These are phyloP conservation scores for Pelusios castaneus DNA, from an alignment of 2,113 vertebrate species.

Conservation along the genomic window DNA sequence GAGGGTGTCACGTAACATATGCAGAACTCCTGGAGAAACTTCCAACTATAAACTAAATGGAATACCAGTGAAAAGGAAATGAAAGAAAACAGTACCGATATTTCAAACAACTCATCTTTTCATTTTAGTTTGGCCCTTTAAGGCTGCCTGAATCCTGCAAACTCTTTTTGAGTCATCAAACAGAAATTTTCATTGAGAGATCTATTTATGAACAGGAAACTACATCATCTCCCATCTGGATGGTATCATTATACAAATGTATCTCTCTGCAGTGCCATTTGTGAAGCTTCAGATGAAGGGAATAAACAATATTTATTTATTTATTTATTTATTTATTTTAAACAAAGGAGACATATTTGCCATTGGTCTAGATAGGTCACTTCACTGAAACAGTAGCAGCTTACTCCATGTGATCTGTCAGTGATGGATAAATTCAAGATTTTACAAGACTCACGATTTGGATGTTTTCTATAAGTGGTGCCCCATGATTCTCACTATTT, in stretches of 20 bases:
- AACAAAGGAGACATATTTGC: not conserved
- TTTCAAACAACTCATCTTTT: not conserved
- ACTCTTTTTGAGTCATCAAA: not conserved
- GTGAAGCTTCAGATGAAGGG: not conserved
- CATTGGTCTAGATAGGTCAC: not conserved
- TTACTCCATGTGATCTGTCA: not conserved
- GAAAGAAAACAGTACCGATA: not conserved
- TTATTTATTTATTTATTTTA: not conserved
- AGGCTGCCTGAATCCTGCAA: not conserved
- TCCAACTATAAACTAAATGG: not conserved
- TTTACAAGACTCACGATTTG: not conserved
- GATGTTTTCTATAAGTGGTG: not conserved
- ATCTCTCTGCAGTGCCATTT: not conserved
- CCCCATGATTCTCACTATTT: not conserved
- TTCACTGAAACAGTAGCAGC: not conserved
- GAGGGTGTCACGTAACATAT: not conserved
- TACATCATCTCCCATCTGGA: not conserved
- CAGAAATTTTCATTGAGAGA: not conserved
- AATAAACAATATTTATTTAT: not conserved
- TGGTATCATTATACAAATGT: not conserved
- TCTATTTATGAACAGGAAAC: not conserved
- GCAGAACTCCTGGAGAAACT: not conserved
- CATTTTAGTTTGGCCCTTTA: not conserved
- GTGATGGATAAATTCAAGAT: not conserved
- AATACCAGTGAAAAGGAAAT: not conserved